These are phyloP conservation scores for Hetaerina americana DNA, from an alignment of 1,140 invertebrate species.

Conservation along the genomic window DNA sequence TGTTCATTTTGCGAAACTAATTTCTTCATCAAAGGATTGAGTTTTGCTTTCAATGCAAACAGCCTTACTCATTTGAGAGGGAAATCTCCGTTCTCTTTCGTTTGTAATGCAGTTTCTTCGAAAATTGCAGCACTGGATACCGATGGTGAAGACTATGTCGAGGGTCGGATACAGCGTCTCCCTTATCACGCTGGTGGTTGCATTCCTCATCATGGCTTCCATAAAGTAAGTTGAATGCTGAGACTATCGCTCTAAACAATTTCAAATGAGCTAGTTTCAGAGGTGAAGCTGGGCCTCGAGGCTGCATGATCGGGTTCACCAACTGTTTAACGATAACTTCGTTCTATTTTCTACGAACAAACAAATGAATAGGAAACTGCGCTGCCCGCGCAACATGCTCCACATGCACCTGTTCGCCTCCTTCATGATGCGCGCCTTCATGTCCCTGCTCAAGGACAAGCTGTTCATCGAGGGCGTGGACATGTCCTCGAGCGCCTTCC, in stretches of 20 bases:
- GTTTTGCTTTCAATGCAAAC: too few relatives aligned
- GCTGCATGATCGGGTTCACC: too few relatives aligned
- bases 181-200: background rate
- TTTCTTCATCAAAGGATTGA: too few relatives aligned
- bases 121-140: background rate
- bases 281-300: too few relatives aligned
- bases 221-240: background rate
- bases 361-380: slow-evolving; percentile 49
- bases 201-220: background rate
- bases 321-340: too few relatives aligned
- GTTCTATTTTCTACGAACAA: too few relatives aligned
- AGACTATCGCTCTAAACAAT: too few relatives aligned
- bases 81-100: too few relatives aligned
- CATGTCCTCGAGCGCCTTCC: slow-evolving; percentile 27
- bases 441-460: slow-evolving; percentile 43
- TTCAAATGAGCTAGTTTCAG: too few relatives aligned
- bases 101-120: too few relatives aligned
- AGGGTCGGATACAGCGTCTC: background rate
- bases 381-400: slow-evolving; percentile 52
- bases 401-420: slow-evolving; percentile 59
- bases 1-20: too few relatives aligned
- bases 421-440: slow-evolving; percentile 49
- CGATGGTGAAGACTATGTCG: background rate
- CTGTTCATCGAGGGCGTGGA: slow-evolving; percentile 44
- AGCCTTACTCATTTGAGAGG: too few relatives aligned